Percentiles rank a stretch among this genome's conserved stretches.
phyloP scores from a whole-genome alignment of 2,113 vertebrate species.

The Sciurus niger region DNA sequence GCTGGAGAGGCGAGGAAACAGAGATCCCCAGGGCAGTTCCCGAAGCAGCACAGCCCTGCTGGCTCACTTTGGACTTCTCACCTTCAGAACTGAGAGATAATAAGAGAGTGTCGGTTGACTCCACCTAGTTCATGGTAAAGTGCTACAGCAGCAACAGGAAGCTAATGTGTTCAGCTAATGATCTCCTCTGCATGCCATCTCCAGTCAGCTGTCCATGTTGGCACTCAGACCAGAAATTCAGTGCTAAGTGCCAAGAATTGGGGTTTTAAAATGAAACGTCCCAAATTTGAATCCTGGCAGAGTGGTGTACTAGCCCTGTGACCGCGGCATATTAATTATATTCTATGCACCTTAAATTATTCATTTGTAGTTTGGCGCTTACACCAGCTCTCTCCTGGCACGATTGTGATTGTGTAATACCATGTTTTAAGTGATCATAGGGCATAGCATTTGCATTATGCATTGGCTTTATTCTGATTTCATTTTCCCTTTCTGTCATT shows the following conservation, averaged over 20 bases:
- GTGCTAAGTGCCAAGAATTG: neutral
- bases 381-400: neutral
- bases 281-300: constrained; percentile 2
- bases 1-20: neutral
- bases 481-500: neutral
- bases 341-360: neutral
- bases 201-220: neutral
- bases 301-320: neutral
- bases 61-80: neutral
- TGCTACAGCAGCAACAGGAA: neutral
- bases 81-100: neutral
- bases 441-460: neutral
- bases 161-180: neutral
- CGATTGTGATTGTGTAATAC: neutral
- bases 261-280: neutral
- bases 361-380: neutral
- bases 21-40: neutral
- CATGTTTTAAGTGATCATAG: neutral
- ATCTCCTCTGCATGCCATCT: neutral
- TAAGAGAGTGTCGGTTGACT: neutral
- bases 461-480: neutral
- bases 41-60: fast-evolving
- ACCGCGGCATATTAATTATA: neutral
- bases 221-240: neutral
- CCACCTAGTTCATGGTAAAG: too few species aligned